A percentile compares a stretch with the other conserved stretches of the same genome.
These are phyloP conservation scores for Neosilurus hyrtlii DNA, from an alignment of 2,797 vertebrate genomes.

Conservation along the genomic window DNA sequence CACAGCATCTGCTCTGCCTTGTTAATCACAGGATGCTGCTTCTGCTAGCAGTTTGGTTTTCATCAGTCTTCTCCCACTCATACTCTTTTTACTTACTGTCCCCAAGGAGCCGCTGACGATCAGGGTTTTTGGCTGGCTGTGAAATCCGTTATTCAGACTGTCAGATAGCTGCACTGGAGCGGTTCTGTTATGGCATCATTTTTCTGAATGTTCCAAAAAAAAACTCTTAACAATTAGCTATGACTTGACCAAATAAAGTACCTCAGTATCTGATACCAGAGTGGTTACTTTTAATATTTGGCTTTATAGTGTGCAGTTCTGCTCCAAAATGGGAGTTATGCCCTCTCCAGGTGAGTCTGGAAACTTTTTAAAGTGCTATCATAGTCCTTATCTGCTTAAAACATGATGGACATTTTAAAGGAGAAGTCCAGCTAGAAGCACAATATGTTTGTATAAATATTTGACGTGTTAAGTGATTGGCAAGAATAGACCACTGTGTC, in stretches of 20 bases:
- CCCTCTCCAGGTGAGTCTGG: no score
- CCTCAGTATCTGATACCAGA: no score
- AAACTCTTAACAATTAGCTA: no score
- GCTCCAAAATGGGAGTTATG: no score
- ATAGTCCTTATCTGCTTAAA: neutral
- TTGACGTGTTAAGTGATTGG: neutral
- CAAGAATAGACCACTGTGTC: neutral
- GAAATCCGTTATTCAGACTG: slow-evolving; percentile 56
- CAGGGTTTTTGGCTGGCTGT: slow-evolving; percentile 48
- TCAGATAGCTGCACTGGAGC: slow-evolving; percentile 41
- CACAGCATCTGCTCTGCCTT: slow-evolving; percentile 14
- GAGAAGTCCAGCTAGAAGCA: neutral
- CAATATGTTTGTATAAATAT: neutral
- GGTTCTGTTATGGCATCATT: neutral
- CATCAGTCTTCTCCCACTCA: neutral
- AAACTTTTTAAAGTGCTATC: neutral
- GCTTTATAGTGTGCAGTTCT: no score
- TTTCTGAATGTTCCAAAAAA: neutral
- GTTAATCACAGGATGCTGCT: slow-evolving; percentile 20
- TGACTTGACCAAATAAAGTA: no score
- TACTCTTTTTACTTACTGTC: slow-evolving; percentile 1
- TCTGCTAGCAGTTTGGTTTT: neutral
- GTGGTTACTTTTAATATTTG: no score
- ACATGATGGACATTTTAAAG: neutral
- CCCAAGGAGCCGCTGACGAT: neutral